Percentiles rank a stretch among this genome's conserved stretches.
These are phyloP conservation scores for Polyommatus iphigenia DNA, from an alignment of 2,888 invertebrate genomes.

Conservation along the genomic window DNA sequence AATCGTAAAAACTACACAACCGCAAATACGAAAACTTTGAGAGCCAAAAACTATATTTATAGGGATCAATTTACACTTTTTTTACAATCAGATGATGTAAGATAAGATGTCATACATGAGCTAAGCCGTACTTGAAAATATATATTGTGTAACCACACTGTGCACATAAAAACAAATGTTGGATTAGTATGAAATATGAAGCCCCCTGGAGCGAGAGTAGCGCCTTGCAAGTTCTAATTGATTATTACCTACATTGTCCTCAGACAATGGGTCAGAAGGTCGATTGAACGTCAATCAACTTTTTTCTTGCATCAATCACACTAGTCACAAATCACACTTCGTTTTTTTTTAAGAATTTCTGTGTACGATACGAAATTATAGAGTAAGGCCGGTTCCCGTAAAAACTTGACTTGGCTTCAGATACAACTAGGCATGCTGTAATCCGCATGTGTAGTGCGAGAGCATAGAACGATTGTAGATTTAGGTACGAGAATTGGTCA, in stretches of 20 bases:
- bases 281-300: conserved; percentile 62
- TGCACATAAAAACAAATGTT: conserved; percentile 25
- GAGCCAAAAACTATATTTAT: neutral
- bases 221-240: conserved; percentile 54
- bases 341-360: neutral
- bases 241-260: conserved; percentile 58
- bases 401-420: neutral
- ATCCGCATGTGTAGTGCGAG: neutral
- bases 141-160: conserved; percentile 26
- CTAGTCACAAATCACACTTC: neutral
- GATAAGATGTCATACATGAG: conserved; percentile 31
- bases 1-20: neutral
- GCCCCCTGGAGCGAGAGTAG: conserved; percentile 23
- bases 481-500: no score
- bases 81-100: conserved; percentile 29
- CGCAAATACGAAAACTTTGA: neutral
- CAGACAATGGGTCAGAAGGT: conserved; percentile 62
- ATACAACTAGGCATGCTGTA: neutral
- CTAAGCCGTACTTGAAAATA: conserved; percentile 31
- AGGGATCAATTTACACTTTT: conserved; percentile 31
- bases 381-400: neutral
- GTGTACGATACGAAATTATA: neutral
- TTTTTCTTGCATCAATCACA: conserved; percentile 44
- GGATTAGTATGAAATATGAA: conserved; percentile 18
- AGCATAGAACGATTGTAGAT: no score